phyloP scores from a whole-genome alignment of 2,888 invertebrate species.

The Lottia gigantea region DNA sequence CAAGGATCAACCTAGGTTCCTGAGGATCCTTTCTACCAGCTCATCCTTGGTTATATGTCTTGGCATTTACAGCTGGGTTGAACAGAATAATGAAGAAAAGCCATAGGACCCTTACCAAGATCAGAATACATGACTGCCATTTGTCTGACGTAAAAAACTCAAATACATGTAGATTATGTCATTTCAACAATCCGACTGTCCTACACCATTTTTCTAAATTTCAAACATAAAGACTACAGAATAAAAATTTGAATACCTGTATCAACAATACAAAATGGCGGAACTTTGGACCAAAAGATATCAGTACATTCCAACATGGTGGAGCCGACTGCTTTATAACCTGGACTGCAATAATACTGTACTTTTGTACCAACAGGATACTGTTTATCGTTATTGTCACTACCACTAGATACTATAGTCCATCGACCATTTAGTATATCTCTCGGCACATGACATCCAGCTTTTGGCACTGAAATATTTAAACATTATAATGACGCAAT shows the following conservation, averaged over 20 bases:
- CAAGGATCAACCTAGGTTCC: too few relatives aligned
- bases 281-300: constrained; percentile 32
- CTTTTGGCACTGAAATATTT: constrained; percentile 35
- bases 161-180: too few relatives aligned
- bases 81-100: too few relatives aligned
- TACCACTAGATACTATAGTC: constrained; percentile 20
- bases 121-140: too few relatives aligned
- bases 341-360: constrained; percentile 82
- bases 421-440: constrained; percentile 46
- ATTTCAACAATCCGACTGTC: too few relatives aligned
- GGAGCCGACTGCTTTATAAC: constrained; percentile 82
- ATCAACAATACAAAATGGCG: constrained; percentile 31
- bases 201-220: too few relatives aligned
- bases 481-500: too few relatives aligned
- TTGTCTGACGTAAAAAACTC: too few relatives aligned
- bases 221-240: too few relatives aligned
- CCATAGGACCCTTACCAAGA: too few relatives aligned
- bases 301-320: constrained; percentile 78
- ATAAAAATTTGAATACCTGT: constrained; percentile 20
- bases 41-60: neutral
- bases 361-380: constrained; percentile 68
- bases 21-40: too few relatives aligned
- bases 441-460: constrained; percentile 39
- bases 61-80: neutral
- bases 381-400: constrained; percentile 14